Percentiles rank a stretch among this genome's conserved stretches.
These are phyloP conservation scores for Cloeon dipterum DNA, from an alignment of 2,888 invertebrate species.

Conservation along the genomic window DNA sequence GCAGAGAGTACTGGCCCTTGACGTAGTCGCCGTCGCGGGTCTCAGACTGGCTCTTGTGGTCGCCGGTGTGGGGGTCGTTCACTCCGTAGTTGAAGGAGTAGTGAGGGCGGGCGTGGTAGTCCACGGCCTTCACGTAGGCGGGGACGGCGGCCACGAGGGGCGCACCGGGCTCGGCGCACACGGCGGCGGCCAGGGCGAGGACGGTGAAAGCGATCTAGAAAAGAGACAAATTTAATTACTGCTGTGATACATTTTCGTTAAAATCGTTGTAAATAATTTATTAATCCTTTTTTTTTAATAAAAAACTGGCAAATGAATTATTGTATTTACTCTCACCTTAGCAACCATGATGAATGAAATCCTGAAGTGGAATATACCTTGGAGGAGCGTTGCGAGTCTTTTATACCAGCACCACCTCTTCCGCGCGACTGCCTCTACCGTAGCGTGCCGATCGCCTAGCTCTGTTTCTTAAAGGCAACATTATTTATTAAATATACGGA, in stretches of 20 bases:
- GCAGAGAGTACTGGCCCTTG: constrained; percentile 6
- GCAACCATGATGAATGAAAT: constrained; percentile 1
- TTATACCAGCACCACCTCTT: no score
- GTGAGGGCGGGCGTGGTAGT: constrained; percentile 5
- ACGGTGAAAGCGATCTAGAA: not conserved
- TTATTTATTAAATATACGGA: no score
- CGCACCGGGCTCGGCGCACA: not conserved
- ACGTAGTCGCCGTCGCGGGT: constrained; percentile 7
- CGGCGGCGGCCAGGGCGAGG: not conserved
- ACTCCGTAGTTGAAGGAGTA: constrained; percentile 8
- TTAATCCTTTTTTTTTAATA: no score
- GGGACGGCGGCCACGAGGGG: no score
- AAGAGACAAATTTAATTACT: not conserved
- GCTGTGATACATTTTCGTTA: not conserved
- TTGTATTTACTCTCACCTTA: no score
- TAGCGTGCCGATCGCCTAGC: no score
- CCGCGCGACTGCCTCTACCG: no score
- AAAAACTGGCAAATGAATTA: no score
- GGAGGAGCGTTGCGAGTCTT: no score
- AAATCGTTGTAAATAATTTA: no score
- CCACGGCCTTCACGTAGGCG: not conserved
- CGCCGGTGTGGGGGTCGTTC: constrained; percentile 7
- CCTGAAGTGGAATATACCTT: no score
- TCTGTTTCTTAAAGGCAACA: no score
- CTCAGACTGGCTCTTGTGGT: constrained; percentile 8